A percentile compares a stretch with the other conserved stretches of the same genome.
Conservation (phyloP, 2,113 vertebrate genomes). For the Zeus faber region DNA sequence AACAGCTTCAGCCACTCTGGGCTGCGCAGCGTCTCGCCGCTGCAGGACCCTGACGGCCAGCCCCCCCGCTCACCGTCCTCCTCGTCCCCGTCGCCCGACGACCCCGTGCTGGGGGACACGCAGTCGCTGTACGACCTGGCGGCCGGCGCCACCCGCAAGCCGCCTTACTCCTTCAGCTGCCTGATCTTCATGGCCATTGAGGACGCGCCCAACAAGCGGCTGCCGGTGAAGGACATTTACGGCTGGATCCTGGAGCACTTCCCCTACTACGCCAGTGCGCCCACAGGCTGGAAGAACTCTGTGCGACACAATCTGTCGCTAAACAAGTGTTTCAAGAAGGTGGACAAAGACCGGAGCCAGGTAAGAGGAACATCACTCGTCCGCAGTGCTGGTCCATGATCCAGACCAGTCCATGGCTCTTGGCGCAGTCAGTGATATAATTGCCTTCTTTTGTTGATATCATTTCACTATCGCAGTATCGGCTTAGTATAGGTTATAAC, state of each 20-base stretch:
- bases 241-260: slow-evolving; percentile 99
- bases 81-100: slow-evolving; percentile 66
- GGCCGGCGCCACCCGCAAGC: slow-evolving; percentile 90
- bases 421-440: no score
- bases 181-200: slow-evolving; percentile 99
- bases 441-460: no score
- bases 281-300: slow-evolving; percentile 99
- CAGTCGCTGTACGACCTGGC: slow-evolving; percentile 85
- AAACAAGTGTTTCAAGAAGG: slow-evolving; percentile 99
- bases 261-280: slow-evolving; percentile 94
- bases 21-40: slow-evolving; percentile 91
- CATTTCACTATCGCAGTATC: no score
- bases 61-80: slow-evolving; percentile 84
- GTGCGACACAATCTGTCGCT: slow-evolving; percentile 96
- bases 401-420: no score
- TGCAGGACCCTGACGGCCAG: slow-evolving; percentile 88
- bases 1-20: slow-evolving; percentile 96
- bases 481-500: no score
- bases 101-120: slow-evolving; percentile 64
- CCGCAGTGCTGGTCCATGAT: no score
- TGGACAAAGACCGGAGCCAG: slow-evolving; percentile 98
- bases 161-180: slow-evolving; percentile 98
- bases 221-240: slow-evolving; percentile 98
- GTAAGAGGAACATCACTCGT: no score
- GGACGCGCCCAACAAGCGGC: slow-evolving; percentile 92